phyloP scores from a whole-genome alignment of 2,888 invertebrate species.

The Orthonevra nobilis region DNA sequence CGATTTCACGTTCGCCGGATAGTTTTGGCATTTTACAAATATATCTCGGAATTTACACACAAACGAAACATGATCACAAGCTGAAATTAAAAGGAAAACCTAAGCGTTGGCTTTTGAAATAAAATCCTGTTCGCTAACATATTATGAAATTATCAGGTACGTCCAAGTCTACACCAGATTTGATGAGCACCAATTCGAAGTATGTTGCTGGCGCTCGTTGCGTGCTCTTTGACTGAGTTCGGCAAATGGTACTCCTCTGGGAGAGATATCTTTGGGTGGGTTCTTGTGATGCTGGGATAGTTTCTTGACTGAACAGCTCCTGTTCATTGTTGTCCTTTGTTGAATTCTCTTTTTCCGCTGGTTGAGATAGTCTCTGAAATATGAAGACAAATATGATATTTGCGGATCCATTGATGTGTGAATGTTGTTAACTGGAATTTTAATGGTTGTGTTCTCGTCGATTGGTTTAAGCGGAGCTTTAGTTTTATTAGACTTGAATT shows the following conservation, averaged over 20 bases:
- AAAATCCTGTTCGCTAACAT: slow-evolving; percentile 62
- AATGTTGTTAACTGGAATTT: slow-evolving; percentile 74
- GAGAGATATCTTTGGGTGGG: slow-evolving; percentile 79
- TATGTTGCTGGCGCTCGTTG: slow-evolving; percentile 77
- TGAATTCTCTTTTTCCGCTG: slow-evolving; percentile 32
- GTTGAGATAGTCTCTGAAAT: slow-evolving; percentile 50
- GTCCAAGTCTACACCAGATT: slow-evolving; percentile 77
- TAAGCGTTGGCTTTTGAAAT: background rate
- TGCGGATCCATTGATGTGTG: background rate
- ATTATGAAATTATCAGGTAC: slow-evolving; percentile 76
- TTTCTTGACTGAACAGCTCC: slow-evolving; percentile 75
- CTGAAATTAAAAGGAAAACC: slow-evolving; percentile 60
- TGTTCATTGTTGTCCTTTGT: slow-evolving; percentile 56
- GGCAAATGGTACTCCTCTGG: slow-evolving; percentile 76
- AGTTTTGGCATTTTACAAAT: slow-evolving; percentile 80
- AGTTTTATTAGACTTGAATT: slow-evolving; percentile 15
- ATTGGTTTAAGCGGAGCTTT: slow-evolving; percentile 73
- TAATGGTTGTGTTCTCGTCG: slow-evolving; percentile 76
- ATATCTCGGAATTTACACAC: slow-evolving; percentile 81
- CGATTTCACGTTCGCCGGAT: slow-evolving; percentile 82
- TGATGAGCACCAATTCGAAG: slow-evolving; percentile 77
- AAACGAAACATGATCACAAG: slow-evolving; percentile 81
- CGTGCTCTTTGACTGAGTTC: slow-evolving; percentile 75
- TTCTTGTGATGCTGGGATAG: slow-evolving; percentile 78
- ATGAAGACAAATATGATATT: background rate